Evolutionary conservation across 1,140 invertebrate genomes (phyloP).

Genomic region (Leptinotarsa lineolata): DNA sequence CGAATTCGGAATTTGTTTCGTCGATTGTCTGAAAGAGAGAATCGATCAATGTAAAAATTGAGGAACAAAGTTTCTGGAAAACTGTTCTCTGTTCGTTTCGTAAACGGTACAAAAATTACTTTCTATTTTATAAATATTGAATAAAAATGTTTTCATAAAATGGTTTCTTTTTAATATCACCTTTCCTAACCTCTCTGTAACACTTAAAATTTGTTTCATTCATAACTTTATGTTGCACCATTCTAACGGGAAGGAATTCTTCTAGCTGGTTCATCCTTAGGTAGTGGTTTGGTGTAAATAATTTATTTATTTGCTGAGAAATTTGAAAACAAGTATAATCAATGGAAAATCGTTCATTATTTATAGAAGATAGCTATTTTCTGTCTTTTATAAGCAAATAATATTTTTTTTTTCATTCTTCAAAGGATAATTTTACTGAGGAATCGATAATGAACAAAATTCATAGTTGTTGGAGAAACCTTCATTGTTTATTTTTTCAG

Average conservation of each 20-base stretch:
- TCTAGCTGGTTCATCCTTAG: neutral
- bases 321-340: neutral
- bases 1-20: slow-evolving; percentile 10
- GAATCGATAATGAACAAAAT: neutral
- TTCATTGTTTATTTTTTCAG: slow-evolving; percentile 56
- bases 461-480: neutral
- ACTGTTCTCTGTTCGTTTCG: slow-evolving; percentile 5
- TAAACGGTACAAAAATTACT: slow-evolving; percentile 32
- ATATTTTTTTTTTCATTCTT: neutral
- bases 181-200: neutral
- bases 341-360: neutral
- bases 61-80: neutral
- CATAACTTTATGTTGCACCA: slow-evolving; percentile 3
- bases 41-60: slow-evolving; percentile 2
- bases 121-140: slow-evolving; percentile 23
- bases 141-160: slow-evolving; percentile 25
- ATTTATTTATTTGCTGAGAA: neutral
- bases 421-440: neutral
- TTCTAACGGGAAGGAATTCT: slow-evolving; percentile 28
- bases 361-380: neutral
- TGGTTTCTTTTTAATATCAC: slow-evolving; percentile 13
- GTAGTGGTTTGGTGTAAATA: slow-evolving; percentile 17
- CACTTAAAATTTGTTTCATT: neutral
- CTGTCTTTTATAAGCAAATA: neutral
- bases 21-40: neutral